A percentile compares a stretch with the other conserved stretches of the same genome.
phyloP scores from a whole-genome alignment of 2,888 invertebrate genomes.

The Trachelus troglodyta region DNA sequence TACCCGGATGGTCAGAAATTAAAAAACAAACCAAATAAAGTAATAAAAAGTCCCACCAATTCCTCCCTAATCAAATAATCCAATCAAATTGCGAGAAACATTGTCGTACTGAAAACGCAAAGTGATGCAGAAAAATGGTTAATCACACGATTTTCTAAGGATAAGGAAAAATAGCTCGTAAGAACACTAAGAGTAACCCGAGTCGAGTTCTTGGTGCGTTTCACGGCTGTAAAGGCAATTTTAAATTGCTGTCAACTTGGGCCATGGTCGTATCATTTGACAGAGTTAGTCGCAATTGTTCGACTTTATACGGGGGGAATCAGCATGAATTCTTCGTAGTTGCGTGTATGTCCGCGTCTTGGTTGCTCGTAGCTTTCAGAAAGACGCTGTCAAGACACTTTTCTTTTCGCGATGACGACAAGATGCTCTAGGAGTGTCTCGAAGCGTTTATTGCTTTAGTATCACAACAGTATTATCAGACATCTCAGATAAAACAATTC shows the following conservation, averaged over 20 bases:
- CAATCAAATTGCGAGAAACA: neutral
- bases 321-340: neutral
- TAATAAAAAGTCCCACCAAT: neutral
- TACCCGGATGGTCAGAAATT: neutral
- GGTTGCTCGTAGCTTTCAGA: neutral
- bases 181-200: constrained; percentile 15
- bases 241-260: constrained; percentile 64
- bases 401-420: neutral
- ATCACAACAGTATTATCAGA: neutral
- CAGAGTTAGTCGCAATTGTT: constrained; percentile 55
- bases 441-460: neutral
- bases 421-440: neutral
- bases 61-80: neutral
- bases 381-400: neutral
- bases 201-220: constrained; percentile 23
- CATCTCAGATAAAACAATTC: neutral
- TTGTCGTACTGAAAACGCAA: neutral
- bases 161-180: neutral
- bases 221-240: constrained; percentile 40
- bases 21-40: neutral
- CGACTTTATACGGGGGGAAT: constrained; percentile 29
- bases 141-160: neutral
- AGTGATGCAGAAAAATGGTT: neutral
- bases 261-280: constrained; percentile 64
- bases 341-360: neutral